These are phyloP conservation scores for Jordanella pulchra DNA, from an alignment of 2,797 vertebrate species.

Conservation along the genomic window DNA sequence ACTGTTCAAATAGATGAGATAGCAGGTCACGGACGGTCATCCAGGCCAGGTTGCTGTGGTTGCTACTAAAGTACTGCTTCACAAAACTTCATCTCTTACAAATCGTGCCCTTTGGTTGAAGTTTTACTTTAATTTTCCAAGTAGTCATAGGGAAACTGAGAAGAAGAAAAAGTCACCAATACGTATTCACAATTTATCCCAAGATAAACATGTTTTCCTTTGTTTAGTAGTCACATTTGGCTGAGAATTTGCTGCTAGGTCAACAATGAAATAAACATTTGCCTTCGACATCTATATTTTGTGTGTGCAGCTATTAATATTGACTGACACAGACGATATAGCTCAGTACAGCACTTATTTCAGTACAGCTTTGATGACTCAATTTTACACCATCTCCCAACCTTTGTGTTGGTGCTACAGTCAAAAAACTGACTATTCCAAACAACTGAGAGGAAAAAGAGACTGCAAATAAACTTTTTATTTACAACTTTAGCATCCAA, in stretches of 20 bases:
- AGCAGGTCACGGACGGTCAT: conserved; percentile 53
- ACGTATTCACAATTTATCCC: neutral
- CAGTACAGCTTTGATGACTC: neutral
- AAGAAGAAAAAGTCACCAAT: neutral
- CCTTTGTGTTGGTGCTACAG: neutral
- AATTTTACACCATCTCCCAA: neutral
- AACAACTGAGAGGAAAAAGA: neutral
- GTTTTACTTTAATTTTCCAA: neutral
- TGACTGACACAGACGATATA: neutral
- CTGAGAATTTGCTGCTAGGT: neutral
- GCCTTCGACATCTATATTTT: neutral
- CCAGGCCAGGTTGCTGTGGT: conserved; percentile 26
- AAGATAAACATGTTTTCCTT: neutral
- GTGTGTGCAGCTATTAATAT: neutral
- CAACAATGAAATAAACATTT: neutral
- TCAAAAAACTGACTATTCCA: neutral
- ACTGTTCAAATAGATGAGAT: conserved; percentile 65
- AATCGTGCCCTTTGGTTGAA: neutral
- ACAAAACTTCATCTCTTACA: conserved; percentile 2
- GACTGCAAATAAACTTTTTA: neutral
- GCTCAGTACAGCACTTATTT: neutral
- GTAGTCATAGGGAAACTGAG: neutral
- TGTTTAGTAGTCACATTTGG: neutral
- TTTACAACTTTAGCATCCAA: neutral
- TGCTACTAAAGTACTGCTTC: conserved; percentile 12